Evolutionary conservation across 2,797 vertebrate species (phyloP).

Genomic region (Anguilla anguilla): DNA sequence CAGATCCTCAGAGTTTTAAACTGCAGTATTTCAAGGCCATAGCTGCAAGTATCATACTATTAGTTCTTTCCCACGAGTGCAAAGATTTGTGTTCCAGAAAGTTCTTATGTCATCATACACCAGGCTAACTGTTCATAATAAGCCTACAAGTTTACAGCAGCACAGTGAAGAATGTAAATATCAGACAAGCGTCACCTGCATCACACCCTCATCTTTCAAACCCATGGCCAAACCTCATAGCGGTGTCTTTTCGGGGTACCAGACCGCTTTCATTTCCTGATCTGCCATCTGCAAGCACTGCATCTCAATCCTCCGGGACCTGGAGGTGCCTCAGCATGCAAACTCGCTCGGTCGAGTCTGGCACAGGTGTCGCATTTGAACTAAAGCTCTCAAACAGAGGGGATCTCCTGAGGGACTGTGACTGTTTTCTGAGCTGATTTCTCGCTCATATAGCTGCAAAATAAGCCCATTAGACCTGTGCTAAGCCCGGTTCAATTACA

Average conservation of each 20-base stretch:
- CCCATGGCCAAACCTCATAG: not conserved
- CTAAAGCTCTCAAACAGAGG: conserved; percentile 15
- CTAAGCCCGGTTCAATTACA: not conserved
- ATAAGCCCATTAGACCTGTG: not conserved
- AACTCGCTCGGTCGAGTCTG: conserved; percentile 35
- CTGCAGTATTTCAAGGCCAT: not conserved
- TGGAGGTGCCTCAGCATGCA: conserved; percentile 28
- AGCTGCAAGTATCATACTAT: not conserved
- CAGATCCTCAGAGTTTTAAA: not conserved
- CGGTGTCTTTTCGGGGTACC: not conserved
- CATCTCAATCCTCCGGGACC: conserved; percentile 16
- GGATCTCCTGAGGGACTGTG: conserved; percentile 18
- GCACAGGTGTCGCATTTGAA: conserved; percentile 25
- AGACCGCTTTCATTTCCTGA: not conserved
- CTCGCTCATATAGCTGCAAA: not conserved
- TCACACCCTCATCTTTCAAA: not conserved
- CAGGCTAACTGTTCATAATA: not conserved
- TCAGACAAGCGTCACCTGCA: not conserved
- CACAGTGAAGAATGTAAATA: not conserved
- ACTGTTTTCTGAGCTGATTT: not conserved
- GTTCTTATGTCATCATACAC: not conserved
- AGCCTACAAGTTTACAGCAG: not conserved
- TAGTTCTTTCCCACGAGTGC: not conserved
- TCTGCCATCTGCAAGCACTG: not conserved
- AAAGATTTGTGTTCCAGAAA: not conserved